These are phyloP conservation scores for Dastarcus helophoroides DNA, from an alignment of 2,888 invertebrate species.

Conservation along the genomic window DNA sequence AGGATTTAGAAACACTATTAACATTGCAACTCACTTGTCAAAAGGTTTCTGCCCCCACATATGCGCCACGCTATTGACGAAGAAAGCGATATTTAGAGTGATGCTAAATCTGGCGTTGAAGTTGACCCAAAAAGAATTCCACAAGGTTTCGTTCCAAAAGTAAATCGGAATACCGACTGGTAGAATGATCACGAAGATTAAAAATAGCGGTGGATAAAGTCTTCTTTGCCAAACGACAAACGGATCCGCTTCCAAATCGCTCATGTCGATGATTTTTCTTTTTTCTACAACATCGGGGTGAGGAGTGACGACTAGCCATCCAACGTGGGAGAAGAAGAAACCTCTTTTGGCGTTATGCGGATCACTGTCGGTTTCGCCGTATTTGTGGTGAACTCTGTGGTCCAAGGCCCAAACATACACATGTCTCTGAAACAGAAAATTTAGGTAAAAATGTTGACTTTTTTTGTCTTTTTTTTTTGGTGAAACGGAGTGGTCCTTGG, in stretches of 20 bases:
- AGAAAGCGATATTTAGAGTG: conserved; percentile 83
- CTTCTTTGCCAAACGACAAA: conserved; percentile 68
- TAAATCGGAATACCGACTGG: conserved; percentile 71
- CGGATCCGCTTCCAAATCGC: conserved; percentile 59
- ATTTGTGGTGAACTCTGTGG: conserved; percentile 82
- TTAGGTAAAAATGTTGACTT: no score
- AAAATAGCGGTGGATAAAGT: no score
- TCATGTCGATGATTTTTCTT: conserved; percentile 53
- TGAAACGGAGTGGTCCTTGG: no score
- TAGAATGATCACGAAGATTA: conserved; percentile 54
- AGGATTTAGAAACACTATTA: no score
- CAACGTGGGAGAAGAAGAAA: conserved; percentile 72
- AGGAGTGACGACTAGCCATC: conserved; percentile 79
- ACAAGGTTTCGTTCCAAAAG: conserved; percentile 70
- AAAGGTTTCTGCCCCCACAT: conserved; percentile 89
- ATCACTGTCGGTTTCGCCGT: conserved; percentile 76
- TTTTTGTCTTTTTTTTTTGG: no score
- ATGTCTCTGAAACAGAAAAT: conserved; percentile 62
- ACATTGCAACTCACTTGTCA: conserved; percentile 62
- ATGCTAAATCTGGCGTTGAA: conserved; percentile 74
- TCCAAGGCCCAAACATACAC: conserved; percentile 81
- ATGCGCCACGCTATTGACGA: conserved; percentile 92
- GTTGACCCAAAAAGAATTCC: conserved; percentile 72
- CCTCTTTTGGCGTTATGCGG: conserved; percentile 76
- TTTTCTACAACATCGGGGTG: conserved; percentile 67